phyloP scores from a whole-genome alignment of 2,888 invertebrate genomes.

The Disparrhopalites patrizii region DNA sequence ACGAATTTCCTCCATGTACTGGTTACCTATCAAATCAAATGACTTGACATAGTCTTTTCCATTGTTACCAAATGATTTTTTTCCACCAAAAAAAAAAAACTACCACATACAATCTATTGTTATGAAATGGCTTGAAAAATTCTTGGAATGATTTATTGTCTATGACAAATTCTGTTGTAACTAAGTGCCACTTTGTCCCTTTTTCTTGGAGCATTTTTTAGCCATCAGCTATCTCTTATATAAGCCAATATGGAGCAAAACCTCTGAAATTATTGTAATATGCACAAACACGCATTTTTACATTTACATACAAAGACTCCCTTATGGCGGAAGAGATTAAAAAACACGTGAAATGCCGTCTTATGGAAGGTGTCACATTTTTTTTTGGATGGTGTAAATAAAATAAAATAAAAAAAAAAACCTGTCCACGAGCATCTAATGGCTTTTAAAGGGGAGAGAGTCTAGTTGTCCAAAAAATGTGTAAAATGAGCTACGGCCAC shows the following conservation, averaged over 20 bases:
- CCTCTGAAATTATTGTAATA: no score
- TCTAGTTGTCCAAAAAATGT: no score
- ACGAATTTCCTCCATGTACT: not conserved
- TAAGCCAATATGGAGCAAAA: no score
- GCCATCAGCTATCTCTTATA: no score
- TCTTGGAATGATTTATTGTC: constrained; percentile 16
- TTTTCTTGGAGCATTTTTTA: no score
- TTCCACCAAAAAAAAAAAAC: not conserved
- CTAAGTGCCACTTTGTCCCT: no score
- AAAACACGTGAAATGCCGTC: constrained; percentile 19
- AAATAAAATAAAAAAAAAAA: not conserved
- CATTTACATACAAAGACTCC: no score
- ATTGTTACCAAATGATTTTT: not conserved
- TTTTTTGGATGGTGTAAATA: constrained; percentile 3
- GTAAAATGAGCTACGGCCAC: not conserved
- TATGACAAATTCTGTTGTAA: constrained; percentile 7
- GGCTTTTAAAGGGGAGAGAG: no score
- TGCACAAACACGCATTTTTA: no score
- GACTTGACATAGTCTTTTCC: not conserved
- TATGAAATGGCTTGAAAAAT: not conserved
- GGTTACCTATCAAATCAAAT: not conserved
- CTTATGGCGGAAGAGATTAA: constrained; percentile 23
- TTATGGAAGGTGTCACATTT: constrained; percentile 6
- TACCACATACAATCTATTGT: no score
- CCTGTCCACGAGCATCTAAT: constrained; percentile 3